These are phyloP conservation scores for Anolis sagrei DNA, from an alignment of 2,113 vertebrate species.

Conservation along the genomic window DNA sequence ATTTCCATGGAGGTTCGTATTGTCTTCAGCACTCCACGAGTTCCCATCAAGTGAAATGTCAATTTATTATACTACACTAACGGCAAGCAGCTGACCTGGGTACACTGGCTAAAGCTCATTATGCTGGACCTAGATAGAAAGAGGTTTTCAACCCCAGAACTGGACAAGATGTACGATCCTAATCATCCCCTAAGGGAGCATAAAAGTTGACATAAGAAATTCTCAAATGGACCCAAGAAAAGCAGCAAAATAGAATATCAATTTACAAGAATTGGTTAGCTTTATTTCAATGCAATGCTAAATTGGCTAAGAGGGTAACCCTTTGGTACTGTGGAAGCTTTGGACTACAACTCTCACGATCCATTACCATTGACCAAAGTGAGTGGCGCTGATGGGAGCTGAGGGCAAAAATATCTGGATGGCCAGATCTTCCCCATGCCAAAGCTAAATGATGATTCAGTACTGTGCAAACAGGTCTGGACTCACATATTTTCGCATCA, in stretches of 20 bases:
- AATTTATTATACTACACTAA: slow-evolving; percentile 62
- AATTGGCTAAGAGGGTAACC: not conserved
- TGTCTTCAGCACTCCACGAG: slow-evolving; percentile 54
- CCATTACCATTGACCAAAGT: not conserved
- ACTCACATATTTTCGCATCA: not conserved
- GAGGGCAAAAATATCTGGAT: not conserved
- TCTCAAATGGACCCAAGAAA: not conserved
- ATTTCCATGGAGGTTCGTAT: slow-evolving; percentile 65
- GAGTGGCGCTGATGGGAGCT: not conserved
- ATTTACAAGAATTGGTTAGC: not conserved
- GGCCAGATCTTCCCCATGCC: not conserved
- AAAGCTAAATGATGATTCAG: not conserved
- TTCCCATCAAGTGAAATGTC: slow-evolving; percentile 71
- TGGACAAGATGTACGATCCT: not conserved
- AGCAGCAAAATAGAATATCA: not conserved
- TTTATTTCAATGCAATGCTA: not conserved
- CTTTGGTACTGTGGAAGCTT: not conserved
- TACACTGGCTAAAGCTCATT: slow-evolving; percentile 55
- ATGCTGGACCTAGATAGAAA: not conserved
- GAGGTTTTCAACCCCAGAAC: slow-evolving; percentile 49
- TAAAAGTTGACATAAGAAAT: not conserved
- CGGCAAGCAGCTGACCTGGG: slow-evolving; percentile 62
- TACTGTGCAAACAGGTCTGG: not conserved
- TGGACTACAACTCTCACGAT: not conserved
- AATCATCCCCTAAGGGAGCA: not conserved